Evolutionary conservation across 2,113 vertebrate genomes (phyloP), one percentile per base, ranked within the genome.

Genomic region (Chaetodon auriga): DNA sequence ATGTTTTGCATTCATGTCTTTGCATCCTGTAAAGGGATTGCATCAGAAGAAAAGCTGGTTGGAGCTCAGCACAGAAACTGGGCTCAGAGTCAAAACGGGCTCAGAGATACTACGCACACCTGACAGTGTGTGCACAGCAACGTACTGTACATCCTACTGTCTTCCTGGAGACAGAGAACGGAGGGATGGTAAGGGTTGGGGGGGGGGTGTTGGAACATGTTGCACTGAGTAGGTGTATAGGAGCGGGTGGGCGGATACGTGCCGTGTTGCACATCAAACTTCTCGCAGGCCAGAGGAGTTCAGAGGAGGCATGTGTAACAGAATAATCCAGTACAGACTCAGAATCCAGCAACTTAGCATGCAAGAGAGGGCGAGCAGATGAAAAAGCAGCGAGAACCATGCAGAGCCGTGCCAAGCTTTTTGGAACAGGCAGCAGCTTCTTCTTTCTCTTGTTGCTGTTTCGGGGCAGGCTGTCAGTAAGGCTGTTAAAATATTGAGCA

Each of bases 211-310:
- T 48, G 81, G 36, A 77, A 54, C 49, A 45, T 13, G 68, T n/a
- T 78, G 83, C 81, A 65, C 62, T 70, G 89, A 82, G 90, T 82
- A 81, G 84, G 82, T 82, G 80, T 74, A 88, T 80, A 83, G 78
- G 85, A 85, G 85, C 53, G 51, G 75, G 91, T 84, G 88, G 90
- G 88, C 25, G 81, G 93, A 88, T 89, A 78, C 53, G 55, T 81
- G 58, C 64, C 10, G 30, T 84, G 87, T 85, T 54, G 41, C 89
- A 86, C 84, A 91, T 92, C 90, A 92, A 87, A 87, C 88, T 70
- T 78, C 74, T 81, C 36, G 11, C 76, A 88, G 87, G 87, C 78
- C 85, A 76, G 86, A 86, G 68, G 84, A 89, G 90, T 81, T 92
- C 86, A 89, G 85, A 81, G 84, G 83, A 90, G 70, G 69, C 69